Evolutionary conservation across 2,888 invertebrate genomes (phyloP).

Genomic region (Phaonia tiefii): DNA sequence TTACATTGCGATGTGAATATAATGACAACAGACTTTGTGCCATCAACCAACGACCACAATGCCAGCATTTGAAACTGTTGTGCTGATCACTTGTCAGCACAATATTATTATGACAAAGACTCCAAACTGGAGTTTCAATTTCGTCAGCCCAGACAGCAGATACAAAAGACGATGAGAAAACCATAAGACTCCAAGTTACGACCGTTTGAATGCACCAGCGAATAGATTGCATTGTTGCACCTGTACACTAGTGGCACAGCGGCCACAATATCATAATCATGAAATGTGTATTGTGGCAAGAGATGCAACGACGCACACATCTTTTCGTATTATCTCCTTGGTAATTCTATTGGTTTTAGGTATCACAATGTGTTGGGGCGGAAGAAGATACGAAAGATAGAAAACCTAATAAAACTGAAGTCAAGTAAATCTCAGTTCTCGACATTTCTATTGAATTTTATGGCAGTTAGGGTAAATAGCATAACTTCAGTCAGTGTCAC

Average conservation of each 20-base stretch:
- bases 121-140: constrained; percentile 20
- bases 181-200: not conserved
- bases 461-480: not conserved
- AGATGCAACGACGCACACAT: not conserved
- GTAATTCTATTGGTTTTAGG: not conserved
- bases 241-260: not conserved
- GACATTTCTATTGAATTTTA: constrained; percentile 58
- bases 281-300: not conserved
- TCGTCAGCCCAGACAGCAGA: not conserved
- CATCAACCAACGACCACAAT: constrained; percentile 1
- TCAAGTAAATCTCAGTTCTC: constrained; percentile 59
- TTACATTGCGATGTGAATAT: constrained; percentile 21
- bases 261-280: not conserved
- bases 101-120: constrained; percentile 33
- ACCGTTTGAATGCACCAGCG: constrained; percentile 23
- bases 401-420: constrained; percentile 56
- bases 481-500: not conserved
- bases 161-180: not conserved
- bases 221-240: not conserved
- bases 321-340: not conserved
- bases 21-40: constrained; percentile 1
- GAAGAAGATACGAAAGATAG: not conserved
- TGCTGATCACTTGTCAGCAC: constrained; percentile 28
- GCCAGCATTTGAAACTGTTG: not conserved
- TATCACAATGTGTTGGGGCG: not conserved